A percentile compares a stretch with the other conserved stretches of the same genome.
Evolutionary conservation across 1,140 invertebrate species (phyloP).

Genomic region (Bombus superbus): DNA sequence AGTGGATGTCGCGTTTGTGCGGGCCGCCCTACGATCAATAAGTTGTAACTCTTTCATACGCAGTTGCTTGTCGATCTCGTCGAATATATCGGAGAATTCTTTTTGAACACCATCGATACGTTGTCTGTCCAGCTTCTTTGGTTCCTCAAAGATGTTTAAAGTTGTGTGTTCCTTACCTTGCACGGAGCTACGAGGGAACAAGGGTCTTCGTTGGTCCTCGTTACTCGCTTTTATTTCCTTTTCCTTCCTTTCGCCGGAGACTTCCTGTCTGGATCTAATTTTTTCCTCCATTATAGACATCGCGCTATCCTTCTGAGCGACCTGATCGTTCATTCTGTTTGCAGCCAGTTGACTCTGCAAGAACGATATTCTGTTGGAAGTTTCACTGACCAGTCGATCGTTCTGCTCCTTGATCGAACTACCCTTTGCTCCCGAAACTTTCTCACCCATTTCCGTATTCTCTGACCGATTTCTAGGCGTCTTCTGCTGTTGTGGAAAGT

Average conservation of each 20-base stretch:
- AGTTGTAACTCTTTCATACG: constrained; percentile 64
- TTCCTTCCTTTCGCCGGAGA: constrained; percentile 16
- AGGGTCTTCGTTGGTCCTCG: constrained; percentile 37
- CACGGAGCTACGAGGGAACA: constrained; percentile 31
- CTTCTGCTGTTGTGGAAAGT: constrained; percentile 67
- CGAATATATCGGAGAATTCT: constrained; percentile 77
- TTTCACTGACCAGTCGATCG: constrained; percentile 50
- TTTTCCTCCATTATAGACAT: constrained; percentile 28
- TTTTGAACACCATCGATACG: constrained; percentile 55
- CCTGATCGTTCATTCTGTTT: constrained; percentile 53
- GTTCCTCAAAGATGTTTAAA: constrained; percentile 19
- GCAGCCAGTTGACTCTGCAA: constrained; percentile 64
- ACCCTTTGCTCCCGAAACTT: background rate
- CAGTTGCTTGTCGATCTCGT: constrained; percentile 76
- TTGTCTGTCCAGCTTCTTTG: background rate
- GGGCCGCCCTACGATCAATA: constrained; percentile 23
- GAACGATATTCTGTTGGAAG: constrained; percentile 61
- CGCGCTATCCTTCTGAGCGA: background rate
- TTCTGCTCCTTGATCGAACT: constrained; percentile 49
- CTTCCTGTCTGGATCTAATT: constrained; percentile 34
- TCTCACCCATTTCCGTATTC: background rate
- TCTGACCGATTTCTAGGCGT: constrained; percentile 26
- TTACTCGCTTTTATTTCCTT: constrained; percentile 27
- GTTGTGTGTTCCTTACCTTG: background rate
- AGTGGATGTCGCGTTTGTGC: constrained; percentile 7